Evolutionary conservation across 2,113 vertebrate species (phyloP).

Genomic region (Saguinus midas): DNA sequence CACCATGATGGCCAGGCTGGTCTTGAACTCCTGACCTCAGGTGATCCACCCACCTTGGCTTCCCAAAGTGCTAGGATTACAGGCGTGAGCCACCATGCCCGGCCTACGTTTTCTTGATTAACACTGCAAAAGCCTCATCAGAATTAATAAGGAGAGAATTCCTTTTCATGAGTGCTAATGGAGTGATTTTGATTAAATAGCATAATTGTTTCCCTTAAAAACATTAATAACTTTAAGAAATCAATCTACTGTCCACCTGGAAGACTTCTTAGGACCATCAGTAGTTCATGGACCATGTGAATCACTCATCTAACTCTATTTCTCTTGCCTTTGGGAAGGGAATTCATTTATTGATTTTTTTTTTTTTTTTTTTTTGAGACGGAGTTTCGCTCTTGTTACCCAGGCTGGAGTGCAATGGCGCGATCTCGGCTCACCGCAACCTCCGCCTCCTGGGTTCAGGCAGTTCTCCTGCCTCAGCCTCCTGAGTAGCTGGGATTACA

Average conservation of each 20-base stretch:
- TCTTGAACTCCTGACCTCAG: no score
- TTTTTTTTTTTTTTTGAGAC: not conserved
- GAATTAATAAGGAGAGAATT: conserved; percentile 60
- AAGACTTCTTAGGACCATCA: conserved; percentile 27
- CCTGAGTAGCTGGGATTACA: no score
- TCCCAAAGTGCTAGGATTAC: no score
- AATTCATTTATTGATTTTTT: conserved; percentile 42
- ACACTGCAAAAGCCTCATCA: conserved; percentile 34
- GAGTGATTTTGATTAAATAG: conserved; percentile 54
- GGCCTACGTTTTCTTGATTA: conserved; percentile 56
- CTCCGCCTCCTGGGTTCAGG: no score
- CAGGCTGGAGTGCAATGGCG: no score
- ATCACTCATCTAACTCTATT: conserved; percentile 9
- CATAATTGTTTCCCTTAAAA: conserved; percentile 59
- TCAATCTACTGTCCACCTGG: conserved; percentile 20
- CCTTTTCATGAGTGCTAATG: conserved; percentile 48
- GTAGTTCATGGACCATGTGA: conserved; percentile 18
- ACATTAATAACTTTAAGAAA: conserved; percentile 44
- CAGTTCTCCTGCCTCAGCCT: no score
- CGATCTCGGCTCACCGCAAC: no score
- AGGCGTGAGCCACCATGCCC: no score
- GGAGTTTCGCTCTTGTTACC: no score
- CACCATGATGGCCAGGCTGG: no score
- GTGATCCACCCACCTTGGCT: no score
- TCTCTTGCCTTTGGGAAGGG: conserved; percentile 23